These are phyloP conservation scores for Drosophila nigritarsus DNA, from an alignment of 2,888 invertebrate species.

Conservation along the genomic window DNA sequence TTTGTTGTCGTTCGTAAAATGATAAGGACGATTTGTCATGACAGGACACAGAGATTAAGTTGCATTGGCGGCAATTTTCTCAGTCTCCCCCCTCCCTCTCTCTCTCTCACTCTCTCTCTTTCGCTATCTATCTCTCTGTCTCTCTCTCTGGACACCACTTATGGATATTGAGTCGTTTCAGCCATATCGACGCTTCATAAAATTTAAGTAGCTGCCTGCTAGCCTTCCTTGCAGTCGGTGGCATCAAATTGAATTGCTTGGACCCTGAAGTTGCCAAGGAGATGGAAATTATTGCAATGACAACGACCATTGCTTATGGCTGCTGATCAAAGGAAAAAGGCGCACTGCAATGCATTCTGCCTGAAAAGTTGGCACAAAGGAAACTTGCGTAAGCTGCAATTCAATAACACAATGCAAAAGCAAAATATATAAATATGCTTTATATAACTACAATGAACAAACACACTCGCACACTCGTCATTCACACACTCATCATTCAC, in stretches of 20 bases:
- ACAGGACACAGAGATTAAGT: conserved; percentile 68
- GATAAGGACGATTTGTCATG: conserved; percentile 79
- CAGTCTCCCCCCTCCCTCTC: background rate
- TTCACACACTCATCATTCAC: background rate
- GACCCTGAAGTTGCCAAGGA: conserved; percentile 45
- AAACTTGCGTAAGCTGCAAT: conserved; percentile 27
- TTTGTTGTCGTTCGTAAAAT: conserved; percentile 44
- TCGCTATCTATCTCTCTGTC: background rate
- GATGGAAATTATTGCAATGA: conserved; percentile 54
- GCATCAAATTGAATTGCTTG: conserved; percentile 63
- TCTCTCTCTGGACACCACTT: conserved; percentile 42
- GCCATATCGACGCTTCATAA: conserved; percentile 71
- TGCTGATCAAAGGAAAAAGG: conserved; percentile 39
- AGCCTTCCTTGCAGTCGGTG: conserved; percentile 29
- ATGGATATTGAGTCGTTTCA: conserved; percentile 48
- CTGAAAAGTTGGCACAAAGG: conserved; percentile 28
- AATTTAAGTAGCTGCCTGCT: conserved; percentile 65
- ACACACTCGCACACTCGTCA: conserved; percentile 20
- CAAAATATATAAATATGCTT: conserved; percentile 6
- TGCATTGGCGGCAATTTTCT: conserved; percentile 58
- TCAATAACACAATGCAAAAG: conserved; percentile 26
- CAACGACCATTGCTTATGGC: conserved; percentile 26
- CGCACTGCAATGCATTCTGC: conserved; percentile 27
- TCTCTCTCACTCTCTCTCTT: background rate
- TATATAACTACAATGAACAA: background rate